A percentile compares a stretch with the other conserved stretches of the same genome.
These are phyloP conservation scores for Enhydra lutris DNA, from an alignment of 2,113 vertebrate species.

Conservation along the genomic window DNA sequence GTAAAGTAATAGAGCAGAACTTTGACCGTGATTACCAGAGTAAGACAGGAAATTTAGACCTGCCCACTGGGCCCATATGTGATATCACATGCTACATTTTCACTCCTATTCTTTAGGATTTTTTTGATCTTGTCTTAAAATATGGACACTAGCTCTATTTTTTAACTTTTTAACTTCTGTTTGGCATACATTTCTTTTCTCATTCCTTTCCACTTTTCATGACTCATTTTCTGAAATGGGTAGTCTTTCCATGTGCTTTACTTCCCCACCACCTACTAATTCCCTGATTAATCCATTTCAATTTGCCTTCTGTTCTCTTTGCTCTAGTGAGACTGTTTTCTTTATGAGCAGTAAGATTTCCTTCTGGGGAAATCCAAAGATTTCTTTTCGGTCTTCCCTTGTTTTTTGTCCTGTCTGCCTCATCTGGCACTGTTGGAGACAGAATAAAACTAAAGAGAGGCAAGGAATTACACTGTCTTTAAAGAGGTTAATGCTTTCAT, in stretches of 20 bases:
- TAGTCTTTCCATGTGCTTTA: neutral
- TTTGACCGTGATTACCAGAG: neutral
- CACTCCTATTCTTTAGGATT: neutral
- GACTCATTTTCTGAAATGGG: neutral
- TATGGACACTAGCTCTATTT: neutral
- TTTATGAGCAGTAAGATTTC: conserved; percentile 34
- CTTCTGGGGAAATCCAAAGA: conserved; percentile 26
- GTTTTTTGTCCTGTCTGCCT: neutral
- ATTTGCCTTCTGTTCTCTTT: conserved; percentile 8
- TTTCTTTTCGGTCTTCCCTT: neutral
- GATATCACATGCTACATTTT: neutral
- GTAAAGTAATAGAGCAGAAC: neutral
- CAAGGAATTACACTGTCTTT: neutral
- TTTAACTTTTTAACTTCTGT: neutral
- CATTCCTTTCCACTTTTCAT: neutral
- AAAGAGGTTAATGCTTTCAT: neutral
- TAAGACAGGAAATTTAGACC: neutral
- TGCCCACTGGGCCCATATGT: neutral
- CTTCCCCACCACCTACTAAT: neutral
- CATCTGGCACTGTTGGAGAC: neutral
- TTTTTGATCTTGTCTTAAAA: neutral
- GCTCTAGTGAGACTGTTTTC: neutral
- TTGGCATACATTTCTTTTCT: neutral
- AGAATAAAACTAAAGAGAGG: neutral
- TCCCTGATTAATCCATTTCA: conserved; percentile 16